These are phyloP conservation scores for Perca fluviatilis DNA, from an alignment of 2,113 vertebrate genomes.

Conservation along the genomic window DNA sequence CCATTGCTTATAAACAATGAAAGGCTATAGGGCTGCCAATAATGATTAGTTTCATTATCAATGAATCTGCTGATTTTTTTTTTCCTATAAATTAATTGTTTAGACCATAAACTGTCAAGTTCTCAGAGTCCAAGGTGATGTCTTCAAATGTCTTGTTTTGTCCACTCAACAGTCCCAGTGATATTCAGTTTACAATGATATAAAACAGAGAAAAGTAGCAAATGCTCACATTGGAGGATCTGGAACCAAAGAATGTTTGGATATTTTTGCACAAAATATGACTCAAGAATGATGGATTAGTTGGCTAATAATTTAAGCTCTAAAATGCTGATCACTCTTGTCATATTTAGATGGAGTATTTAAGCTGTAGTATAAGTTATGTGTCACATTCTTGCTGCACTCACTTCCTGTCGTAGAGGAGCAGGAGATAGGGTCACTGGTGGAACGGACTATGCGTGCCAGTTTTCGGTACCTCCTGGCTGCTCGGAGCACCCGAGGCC, in stretches of 20 bases:
- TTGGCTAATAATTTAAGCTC: conserved; percentile 2
- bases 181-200: not conserved
- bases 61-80: not conserved
- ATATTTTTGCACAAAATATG: not conserved
- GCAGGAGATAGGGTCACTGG: conserved; percentile 93
- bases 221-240: not conserved
- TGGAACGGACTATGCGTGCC: conserved; percentile 89
- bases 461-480: conserved; percentile 73
- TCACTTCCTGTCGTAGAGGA: conserved; percentile 86
- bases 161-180: not conserved
- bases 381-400: conserved; percentile 38
- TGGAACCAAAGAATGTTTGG: not conserved
- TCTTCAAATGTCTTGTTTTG: not conserved
- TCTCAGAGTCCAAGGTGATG: not conserved
- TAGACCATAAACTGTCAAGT: not conserved
- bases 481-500: conserved; percentile 69
- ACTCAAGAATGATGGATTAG: not conserved
- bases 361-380: not conserved
- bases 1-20: not conserved
- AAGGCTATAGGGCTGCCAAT: not conserved
- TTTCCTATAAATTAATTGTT: not conserved
- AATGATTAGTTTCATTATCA: not conserved
- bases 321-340: not conserved
- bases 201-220: not conserved
- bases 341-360: not conserved